Conservation (phyloP, 2,113 vertebrate genomes). For the Edolisoma coerulescens region DNA sequence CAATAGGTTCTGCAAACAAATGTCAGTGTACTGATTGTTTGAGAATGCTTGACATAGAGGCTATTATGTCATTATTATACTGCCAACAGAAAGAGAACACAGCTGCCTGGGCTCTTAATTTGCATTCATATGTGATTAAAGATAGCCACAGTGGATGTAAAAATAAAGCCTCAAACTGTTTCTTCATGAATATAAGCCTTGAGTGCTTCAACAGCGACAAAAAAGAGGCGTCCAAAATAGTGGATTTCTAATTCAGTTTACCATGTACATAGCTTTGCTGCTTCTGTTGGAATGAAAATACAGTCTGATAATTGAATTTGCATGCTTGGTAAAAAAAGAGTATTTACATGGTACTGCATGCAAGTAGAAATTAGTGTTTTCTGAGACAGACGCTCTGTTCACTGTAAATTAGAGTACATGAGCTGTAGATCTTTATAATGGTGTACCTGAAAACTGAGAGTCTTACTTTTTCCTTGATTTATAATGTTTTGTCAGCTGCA, state of each 20-base stretch:
- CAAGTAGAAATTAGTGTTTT: constrained; percentile 4
- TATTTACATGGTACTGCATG: neutral
- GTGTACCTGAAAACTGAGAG: constrained; percentile 1
- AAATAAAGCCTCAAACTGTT: neutral
- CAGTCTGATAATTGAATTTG: constrained; percentile 14
- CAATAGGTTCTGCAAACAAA: neutral
- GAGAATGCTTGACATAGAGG: neutral
- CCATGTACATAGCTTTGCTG: neutral
- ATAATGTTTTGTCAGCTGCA: constrained; percentile 74
- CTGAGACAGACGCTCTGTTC: neutral
- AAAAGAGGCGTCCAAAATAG: neutral
- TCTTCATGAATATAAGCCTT: neutral
- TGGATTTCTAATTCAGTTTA: neutral
- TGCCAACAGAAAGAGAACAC: neutral
- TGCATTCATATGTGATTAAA: neutral
- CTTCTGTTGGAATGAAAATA: constrained; percentile 21
- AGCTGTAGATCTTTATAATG: constrained; percentile 1
- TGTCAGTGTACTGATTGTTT: neutral
- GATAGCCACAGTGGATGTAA: neutral
- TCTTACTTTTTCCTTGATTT: constrained; percentile 57
- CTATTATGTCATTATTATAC: neutral
- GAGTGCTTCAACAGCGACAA: neutral
- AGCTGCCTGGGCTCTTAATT: constrained; percentile 11
- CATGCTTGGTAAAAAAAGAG: neutral
- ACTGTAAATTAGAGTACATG: neutral